Conservation (phyloP, 2,888 invertebrate genomes). For the Diaphora mendica region DNA sequence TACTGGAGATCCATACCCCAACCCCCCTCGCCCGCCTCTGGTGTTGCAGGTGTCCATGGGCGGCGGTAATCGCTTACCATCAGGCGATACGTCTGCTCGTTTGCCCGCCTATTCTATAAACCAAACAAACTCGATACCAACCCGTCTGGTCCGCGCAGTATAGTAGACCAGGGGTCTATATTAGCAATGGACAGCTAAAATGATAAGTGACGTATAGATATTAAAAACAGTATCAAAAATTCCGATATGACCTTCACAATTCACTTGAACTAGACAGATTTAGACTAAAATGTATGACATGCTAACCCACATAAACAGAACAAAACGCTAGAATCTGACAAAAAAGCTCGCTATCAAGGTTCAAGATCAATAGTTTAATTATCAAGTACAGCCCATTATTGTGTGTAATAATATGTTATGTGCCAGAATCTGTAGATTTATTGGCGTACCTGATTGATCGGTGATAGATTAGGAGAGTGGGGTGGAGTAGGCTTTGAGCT, state of each 20-base stretch:
- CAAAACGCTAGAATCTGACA: constrained; percentile 32
- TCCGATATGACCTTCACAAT: background rate
- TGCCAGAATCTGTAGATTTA: constrained; percentile 71
- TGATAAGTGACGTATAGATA: too few species aligned
- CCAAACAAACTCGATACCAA: too few species aligned
- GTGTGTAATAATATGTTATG: constrained; percentile 70
- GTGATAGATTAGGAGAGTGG: constrained; percentile 65
- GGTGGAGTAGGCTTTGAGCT: constrained; percentile 56
- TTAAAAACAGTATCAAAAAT: background rate
- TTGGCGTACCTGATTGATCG: constrained; percentile 79
- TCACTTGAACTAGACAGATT: background rate
- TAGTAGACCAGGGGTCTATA: too few species aligned
- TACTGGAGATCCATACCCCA: too few species aligned
- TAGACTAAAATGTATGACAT: constrained; percentile 39
- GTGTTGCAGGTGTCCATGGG: too few species aligned
- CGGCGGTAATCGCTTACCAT: too few species aligned
- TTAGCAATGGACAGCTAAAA: too few species aligned
- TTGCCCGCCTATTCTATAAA: too few species aligned
- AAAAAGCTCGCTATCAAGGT: constrained; percentile 43
- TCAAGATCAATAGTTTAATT: constrained; percentile 67
- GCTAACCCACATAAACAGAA: constrained; percentile 34
- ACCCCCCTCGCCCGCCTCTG: too few species aligned
- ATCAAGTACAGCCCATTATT: constrained; percentile 62
- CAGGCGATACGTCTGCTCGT: too few species aligned
- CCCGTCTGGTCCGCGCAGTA: too few species aligned